Conservation (phyloP, 2,888 invertebrate species). For the Acleris cristana region DNA sequence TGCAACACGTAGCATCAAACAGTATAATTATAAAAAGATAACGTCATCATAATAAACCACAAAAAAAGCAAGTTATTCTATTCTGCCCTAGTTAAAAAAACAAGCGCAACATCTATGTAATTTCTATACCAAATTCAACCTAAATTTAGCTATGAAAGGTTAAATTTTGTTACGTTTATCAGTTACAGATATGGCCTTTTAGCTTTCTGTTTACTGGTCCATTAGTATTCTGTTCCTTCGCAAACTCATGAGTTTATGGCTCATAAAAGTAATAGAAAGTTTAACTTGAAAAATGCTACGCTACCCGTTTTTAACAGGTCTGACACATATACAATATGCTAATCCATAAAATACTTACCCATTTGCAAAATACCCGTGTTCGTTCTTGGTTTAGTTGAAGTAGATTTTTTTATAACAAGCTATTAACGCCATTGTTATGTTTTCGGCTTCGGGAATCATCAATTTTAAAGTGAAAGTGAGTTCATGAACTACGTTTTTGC, state of each 20-base stretch:
- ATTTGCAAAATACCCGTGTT: not conserved
- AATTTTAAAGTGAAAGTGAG: too few species aligned
- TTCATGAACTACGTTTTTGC: too few species aligned
- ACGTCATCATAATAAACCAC: slow-evolving; percentile 16
- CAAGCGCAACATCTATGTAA: too few species aligned
- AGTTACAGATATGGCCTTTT: too few species aligned
- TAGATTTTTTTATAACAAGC: too few species aligned
- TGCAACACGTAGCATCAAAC: not conserved
- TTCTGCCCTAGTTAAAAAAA: too few species aligned
- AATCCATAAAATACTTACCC: not conserved
- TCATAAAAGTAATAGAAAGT: slow-evolving; percentile 35
- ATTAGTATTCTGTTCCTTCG: slow-evolving; percentile 29
- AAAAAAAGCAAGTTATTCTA: slow-evolving; percentile 5
- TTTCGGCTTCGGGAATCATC: too few species aligned
- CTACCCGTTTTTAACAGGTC: slow-evolving; percentile 14
- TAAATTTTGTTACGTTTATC: too few species aligned
- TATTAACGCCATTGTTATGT: too few species aligned
- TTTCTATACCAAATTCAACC: too few species aligned
- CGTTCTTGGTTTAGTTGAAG: too few species aligned
- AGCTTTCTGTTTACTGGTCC: slow-evolving; percentile 17
- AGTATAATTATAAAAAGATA: not conserved
- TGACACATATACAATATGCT: slow-evolving; percentile 3
- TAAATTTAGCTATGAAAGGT: too few species aligned
- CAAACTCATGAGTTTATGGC: slow-evolving; percentile 32
- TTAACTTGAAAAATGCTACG: slow-evolving; percentile 28